These are phyloP conservation scores for Drosophila equinoxialis DNA, from an alignment of 1,140 invertebrate genomes.

Conservation along the genomic window DNA sequence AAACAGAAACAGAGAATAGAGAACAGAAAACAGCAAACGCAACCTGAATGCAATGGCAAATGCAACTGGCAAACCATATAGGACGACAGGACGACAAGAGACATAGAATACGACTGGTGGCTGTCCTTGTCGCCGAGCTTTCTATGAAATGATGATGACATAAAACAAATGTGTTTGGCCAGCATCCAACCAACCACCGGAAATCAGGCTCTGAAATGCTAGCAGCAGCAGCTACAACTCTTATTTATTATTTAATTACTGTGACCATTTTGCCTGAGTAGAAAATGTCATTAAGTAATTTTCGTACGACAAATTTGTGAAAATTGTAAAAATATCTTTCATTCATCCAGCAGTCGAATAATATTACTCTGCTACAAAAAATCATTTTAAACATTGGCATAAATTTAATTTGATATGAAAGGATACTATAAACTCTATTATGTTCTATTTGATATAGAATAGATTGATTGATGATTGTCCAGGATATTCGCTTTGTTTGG, in stretches of 20 bases:
- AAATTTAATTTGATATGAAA: too few species aligned
- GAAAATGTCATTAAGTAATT: not conserved
- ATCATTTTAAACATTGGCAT: not conserved
- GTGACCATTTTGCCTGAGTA: conserved; percentile 25
- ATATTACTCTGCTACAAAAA: not conserved
- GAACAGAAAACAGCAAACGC: conserved; percentile 32
- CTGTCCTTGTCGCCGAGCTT: conserved; percentile 48
- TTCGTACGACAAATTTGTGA: not conserved
- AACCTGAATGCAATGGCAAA: conserved; percentile 61
- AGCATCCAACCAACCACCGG: conserved; percentile 26
- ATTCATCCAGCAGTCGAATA: not conserved
- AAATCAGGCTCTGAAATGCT: conserved; percentile 1
- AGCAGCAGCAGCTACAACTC: conserved; percentile 12
- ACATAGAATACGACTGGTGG: not conserved
- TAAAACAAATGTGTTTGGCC: conserved; percentile 55
- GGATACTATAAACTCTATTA: too few species aligned
- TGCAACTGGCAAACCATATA: conserved; percentile 36
- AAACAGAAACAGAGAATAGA: conserved; percentile 52
- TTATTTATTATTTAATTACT: conserved; percentile 73
- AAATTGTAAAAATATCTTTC: not conserved
- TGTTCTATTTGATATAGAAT: too few species aligned
- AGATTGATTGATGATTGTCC: too few species aligned
- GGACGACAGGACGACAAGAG: not conserved
- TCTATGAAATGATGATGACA: conserved; percentile 70
- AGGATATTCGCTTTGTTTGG: too few species aligned